These are phyloP conservation scores for Mimachlamys varia DNA, from an alignment of 2,888 invertebrate species.

Conservation along the genomic window DNA sequence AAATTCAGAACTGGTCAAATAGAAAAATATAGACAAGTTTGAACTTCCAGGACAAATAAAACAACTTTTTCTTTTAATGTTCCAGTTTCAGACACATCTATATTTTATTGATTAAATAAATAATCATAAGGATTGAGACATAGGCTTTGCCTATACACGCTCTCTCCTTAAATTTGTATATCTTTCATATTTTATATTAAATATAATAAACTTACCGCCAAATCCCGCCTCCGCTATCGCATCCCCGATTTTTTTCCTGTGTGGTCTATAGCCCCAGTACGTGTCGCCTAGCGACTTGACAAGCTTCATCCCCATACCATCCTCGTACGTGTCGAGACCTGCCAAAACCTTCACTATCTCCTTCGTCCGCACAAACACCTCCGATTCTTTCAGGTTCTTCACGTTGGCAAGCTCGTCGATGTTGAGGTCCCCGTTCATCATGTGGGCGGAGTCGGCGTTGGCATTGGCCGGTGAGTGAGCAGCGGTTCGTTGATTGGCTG, in stretches of 20 bases:
- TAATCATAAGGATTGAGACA: too few species aligned
- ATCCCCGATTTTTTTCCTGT: slow-evolving; percentile 68
- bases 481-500: slow-evolving; percentile 53
- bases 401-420: slow-evolving; percentile 49
- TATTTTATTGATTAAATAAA: too few species aligned
- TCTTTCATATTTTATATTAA: too few species aligned
- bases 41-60: too few species aligned
- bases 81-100: too few species aligned
- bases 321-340: slow-evolving; percentile 72
- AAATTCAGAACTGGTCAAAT: background rate
- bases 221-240: slow-evolving; percentile 69
- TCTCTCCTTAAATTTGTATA: too few species aligned
- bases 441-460: slow-evolving; percentile 56
- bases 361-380: slow-evolving; percentile 65
- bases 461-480: slow-evolving; percentile 58
- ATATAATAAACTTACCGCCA: slow-evolving; percentile 70
- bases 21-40: too few species aligned
- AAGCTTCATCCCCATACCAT: slow-evolving; percentile 72
- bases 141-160: too few species aligned
- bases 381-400: slow-evolving; percentile 66
- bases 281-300: slow-evolving; percentile 74
- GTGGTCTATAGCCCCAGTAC: slow-evolving; percentile 72
- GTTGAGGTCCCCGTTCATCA: slow-evolving; percentile 54
- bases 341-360: slow-evolving; percentile 69
- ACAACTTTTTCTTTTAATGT: too few species aligned